Conservation (phyloP, 2,797 vertebrate species). For the Helicolenus hilgendorfi region DNA sequence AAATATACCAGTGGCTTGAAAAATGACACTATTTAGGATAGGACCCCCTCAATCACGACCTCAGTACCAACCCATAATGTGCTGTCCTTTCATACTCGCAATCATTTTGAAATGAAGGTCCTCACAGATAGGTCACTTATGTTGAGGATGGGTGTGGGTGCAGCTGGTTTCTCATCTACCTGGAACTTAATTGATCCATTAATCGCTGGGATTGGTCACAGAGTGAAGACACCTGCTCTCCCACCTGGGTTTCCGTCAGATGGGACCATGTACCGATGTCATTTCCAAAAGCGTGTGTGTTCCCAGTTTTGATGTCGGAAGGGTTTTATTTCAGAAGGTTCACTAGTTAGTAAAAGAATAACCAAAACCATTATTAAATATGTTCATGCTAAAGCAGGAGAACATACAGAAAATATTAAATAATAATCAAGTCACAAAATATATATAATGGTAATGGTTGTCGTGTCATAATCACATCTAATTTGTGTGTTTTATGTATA, state of each 20-base stretch:
- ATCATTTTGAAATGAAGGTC: constrained; percentile 28
- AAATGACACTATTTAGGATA: neutral
- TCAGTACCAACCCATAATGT: neutral
- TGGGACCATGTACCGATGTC: constrained; percentile 46
- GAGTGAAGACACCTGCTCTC: constrained; percentile 81
- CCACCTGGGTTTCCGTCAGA: constrained; percentile 82
- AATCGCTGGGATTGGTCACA: constrained; percentile 83
- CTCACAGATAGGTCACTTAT: constrained; percentile 40
- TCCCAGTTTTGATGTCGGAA: constrained; percentile 33
- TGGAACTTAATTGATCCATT: constrained; percentile 81
- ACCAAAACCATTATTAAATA: constrained; percentile 14
- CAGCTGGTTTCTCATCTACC: constrained; percentile 80
- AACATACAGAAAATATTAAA: neutral
- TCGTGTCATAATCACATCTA: neutral
- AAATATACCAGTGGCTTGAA: neutral
- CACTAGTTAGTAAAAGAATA: constrained; percentile 20
- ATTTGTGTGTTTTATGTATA: neutral
- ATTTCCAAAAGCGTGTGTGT: constrained; percentile 44
- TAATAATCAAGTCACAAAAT: neutral
- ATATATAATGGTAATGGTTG: neutral
- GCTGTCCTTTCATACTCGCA: neutral
- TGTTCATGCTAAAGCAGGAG: neutral
- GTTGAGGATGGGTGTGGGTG: constrained; percentile 40
- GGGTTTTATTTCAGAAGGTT: constrained; percentile 44
- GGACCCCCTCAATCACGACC: neutral